A percentile compares a stretch with the other conserved stretches of the same genome.
Evolutionary conservation across 1,140 invertebrate species (phyloP).

Genomic region (Nephotettix cincticeps): DNA sequence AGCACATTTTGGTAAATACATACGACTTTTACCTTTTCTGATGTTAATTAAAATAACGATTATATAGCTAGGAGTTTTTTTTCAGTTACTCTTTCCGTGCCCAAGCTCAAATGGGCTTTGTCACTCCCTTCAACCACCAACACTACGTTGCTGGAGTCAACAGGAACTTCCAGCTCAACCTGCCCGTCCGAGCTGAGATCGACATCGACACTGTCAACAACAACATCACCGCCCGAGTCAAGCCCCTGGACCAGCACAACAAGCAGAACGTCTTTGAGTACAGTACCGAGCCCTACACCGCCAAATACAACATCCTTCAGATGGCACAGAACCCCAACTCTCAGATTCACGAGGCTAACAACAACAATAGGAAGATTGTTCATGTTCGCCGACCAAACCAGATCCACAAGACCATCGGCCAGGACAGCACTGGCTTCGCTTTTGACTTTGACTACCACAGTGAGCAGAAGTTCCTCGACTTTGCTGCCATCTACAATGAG

Average conservation of each 20-base stretch:
- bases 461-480: slow-evolving; percentile 46
- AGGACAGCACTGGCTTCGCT: slow-evolving; percentile 46
- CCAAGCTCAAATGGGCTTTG: slow-evolving; percentile 60
- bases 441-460: slow-evolving; percentile 53
- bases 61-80: background rate
- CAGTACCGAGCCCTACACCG: slow-evolving; percentile 59
- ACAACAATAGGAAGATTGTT: slow-evolving; percentile 45
- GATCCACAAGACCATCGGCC: slow-evolving; percentile 34
- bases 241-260: slow-evolving; percentile 50
- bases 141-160: slow-evolving; percentile 59
- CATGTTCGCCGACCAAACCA: slow-evolving; percentile 42
- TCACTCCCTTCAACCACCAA: slow-evolving; percentile 60
- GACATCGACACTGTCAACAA: slow-evolving; percentile 51
- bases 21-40: background rate
- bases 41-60: no score
- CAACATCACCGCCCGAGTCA: slow-evolving; percentile 49
- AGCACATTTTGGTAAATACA: background rate
- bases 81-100: slow-evolving; percentile 49
- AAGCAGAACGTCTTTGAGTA: slow-evolving; percentile 54
- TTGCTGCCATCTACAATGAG: slow-evolving; percentile 36
- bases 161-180: slow-evolving; percentile 54
- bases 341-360: slow-evolving; percentile 34
- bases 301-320: slow-evolving; percentile 54
- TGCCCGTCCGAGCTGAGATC: slow-evolving; percentile 51
- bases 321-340: slow-evolving; percentile 47